phyloP scores from a whole-genome alignment of 2,888 invertebrate species.

The Zygogramma bicolorata region DNA sequence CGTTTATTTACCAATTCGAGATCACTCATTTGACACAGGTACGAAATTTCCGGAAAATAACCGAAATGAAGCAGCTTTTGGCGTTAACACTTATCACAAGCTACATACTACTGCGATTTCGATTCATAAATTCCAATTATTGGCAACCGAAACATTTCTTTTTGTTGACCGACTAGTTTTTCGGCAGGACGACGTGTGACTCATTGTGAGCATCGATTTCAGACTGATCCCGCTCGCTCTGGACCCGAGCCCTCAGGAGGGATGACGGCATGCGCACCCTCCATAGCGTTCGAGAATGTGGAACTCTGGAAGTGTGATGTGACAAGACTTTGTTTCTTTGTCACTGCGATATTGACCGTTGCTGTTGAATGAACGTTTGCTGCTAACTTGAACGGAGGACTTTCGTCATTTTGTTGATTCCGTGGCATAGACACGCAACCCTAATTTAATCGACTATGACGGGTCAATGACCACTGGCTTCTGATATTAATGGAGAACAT shows the following conservation, averaged over 20 bases:
- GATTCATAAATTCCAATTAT: background rate
- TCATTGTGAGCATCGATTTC: constrained; percentile 21
- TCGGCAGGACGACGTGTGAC: background rate
- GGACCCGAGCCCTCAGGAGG: constrained; percentile 29
- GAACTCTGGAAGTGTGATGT: background rate
- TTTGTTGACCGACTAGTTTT: background rate
- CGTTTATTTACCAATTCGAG: constrained; percentile 18
- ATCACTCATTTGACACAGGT: constrained; percentile 12
- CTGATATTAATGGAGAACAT: no score
- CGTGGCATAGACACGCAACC: background rate
- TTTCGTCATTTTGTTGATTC: background rate
- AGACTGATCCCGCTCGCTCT: constrained; percentile 26
- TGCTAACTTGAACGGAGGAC: background rate
- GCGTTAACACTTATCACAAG: background rate
- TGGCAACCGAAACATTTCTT: background rate
- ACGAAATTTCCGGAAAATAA: background rate
- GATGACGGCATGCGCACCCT: constrained; percentile 33
- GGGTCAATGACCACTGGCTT: background rate
- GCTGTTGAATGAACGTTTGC: constrained; percentile 1
- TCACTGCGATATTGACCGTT: background rate
- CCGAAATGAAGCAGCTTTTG: background rate
- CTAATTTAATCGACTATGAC: background rate
- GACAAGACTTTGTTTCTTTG: constrained; percentile 7
- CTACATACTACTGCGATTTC: background rate
- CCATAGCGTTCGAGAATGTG: background rate